phyloP scores from a whole-genome alignment of 1,140 invertebrate genomes.

The Brachionus rubens region DNA sequence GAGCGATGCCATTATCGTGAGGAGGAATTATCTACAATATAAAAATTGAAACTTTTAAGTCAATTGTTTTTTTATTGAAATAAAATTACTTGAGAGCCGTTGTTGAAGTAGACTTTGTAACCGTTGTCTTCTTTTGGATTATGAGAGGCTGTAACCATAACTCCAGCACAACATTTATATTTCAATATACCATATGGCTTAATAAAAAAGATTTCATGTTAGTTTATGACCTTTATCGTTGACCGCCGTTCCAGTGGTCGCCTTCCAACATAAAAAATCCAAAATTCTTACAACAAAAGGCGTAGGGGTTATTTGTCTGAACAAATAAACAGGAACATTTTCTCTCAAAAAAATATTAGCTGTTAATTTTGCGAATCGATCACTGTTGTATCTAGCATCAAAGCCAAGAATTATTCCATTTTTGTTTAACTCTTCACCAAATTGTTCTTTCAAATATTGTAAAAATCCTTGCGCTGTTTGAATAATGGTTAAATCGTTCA shows the following conservation, averaged over 20 bases:
- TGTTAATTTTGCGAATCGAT: conserved; percentile 84
- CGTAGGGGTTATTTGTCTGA: conserved; percentile 77
- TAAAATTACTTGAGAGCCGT: conserved; percentile 74
- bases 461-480: conserved; percentile 76
- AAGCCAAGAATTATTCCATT: conserved; percentile 78
- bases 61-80: conserved; percentile 16
- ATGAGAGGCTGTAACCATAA: conserved; percentile 97
- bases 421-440: neutral
- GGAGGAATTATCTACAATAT: conserved; percentile 77
- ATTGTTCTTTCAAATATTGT: conserved; percentile 10
- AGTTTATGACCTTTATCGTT: no score
- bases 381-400: conserved; percentile 89
- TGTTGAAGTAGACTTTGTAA: conserved; percentile 91
- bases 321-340: conserved; percentile 78
- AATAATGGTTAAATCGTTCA: conserved; percentile 96
- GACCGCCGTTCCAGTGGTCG: no score
- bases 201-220: neutral
- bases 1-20: conserved; percentile 81
- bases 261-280: no score
- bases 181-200: conserved; percentile 72
- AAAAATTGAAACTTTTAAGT: neutral
- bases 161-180: conserved; percentile 72
- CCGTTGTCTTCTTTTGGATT: conserved; percentile 99
- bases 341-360: conserved; percentile 75
- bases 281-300: conserved; percentile 74